Conservation (phyloP, 1,140 invertebrate species). For the Colletes gigas region DNA sequence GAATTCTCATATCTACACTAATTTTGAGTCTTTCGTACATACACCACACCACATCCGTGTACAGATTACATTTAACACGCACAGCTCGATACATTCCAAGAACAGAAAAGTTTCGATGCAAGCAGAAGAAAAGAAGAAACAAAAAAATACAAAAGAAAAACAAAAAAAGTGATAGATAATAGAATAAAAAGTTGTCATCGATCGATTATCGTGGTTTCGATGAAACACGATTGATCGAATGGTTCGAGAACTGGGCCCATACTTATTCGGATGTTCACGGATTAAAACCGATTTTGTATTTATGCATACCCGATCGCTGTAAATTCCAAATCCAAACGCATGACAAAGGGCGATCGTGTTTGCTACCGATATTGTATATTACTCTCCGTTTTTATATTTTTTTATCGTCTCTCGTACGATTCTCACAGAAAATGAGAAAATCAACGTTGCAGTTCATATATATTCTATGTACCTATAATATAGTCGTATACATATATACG, state of each 20-base stretch:
- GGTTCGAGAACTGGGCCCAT: neutral
- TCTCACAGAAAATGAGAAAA: slow-evolving; percentile 47
- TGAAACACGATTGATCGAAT: neutral
- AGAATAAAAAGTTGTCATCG: slow-evolving; percentile 7
- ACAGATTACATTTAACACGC: slow-evolving; percentile 37
- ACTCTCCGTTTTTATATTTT: slow-evolving; percentile 45
- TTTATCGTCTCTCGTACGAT: slow-evolving; percentile 43
- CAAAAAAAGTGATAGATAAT: neutral
- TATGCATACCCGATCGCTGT: slow-evolving; percentile 16
- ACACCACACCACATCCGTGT: slow-evolving; percentile 32
- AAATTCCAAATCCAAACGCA: slow-evolving; percentile 19
- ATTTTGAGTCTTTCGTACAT: slow-evolving; percentile 7
- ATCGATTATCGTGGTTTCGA: slow-evolving; percentile 14
- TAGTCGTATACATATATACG: slow-evolving; percentile 37
- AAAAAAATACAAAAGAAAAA: neutral
- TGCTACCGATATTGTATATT: slow-evolving; percentile 35
- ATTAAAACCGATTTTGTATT: slow-evolving; percentile 36
- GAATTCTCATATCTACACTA: no score
- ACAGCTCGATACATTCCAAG: slow-evolving; percentile 47
- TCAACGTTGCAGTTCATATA: slow-evolving; percentile 49
- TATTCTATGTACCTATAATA: slow-evolving; percentile 49
- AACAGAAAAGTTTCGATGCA: neutral
- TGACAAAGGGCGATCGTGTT: slow-evolving; percentile 29
- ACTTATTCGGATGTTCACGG: neutral
- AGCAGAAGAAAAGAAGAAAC: neutral